Base-by-base conservation (phyloP, 1,140 invertebrate species). In the Agrypnia vestita region DNA sequence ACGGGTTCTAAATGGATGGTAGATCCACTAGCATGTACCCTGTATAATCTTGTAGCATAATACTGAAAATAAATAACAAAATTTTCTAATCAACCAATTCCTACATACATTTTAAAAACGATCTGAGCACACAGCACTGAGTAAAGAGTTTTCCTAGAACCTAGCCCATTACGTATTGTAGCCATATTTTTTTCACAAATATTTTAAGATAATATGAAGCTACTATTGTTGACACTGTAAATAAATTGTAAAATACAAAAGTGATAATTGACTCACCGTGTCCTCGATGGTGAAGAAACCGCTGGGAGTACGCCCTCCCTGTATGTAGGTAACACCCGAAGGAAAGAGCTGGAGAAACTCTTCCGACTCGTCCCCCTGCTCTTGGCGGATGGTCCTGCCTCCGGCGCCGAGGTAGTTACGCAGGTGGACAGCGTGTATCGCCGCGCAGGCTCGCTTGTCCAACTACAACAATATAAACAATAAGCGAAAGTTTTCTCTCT, bases 281-380 rank as follows among this genome's bases (percentile, higher is more conserved):
- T 99, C 97, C 90, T 99, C 98, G 19, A 99, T 96, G 0, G 97
- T 99, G 86, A 94, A 99, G 90, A 99, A 99, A 0, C 99, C 98
- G 82, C 97, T 99, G 10, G 96, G 93, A 7, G 98, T 99, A 81
- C 97, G 91, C 6, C 97, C 98, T 64, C 99, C 99, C 90, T 98
- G 96, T 84, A 99, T 97, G 86, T 99, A 99, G 0, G 95, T 94
- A n/a, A 99, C 95, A 76, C 96, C 95, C 35, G 94, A 93, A 62
- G 97, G 94, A 90, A 99, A 99, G 0, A 99, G 87, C 74, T 93
- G 93, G 12, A 99, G 86, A 90, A 99, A 99, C 85, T 99, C 98
- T 64, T 98, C 96, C 4, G 95, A 95, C 89, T 99, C 99, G 85
- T 99, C 98, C 8, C 90, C 91, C 90, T 99, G 97, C 89, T 99